Percentiles rank a stretch among this genome's conserved stretches.
Conservation (phyloP, 2,888 invertebrate genomes). For the Pheosia gnoma region DNA sequence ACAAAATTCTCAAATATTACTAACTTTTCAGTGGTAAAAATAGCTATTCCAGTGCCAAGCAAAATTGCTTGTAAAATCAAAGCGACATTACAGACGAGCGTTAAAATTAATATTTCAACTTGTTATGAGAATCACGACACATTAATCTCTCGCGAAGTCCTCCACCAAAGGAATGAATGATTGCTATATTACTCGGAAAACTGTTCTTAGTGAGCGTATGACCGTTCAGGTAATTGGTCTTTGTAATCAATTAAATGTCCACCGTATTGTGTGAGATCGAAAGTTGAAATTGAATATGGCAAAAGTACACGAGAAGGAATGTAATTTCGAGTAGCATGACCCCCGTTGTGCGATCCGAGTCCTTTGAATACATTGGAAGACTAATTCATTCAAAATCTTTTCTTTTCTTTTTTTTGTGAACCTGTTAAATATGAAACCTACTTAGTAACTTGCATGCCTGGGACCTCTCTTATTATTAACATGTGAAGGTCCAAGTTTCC, state of each 20-base stretch:
- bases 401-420: neutral
- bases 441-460: no score
- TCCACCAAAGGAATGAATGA: conserved; percentile 47
- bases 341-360: conserved; percentile 25
- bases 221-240: conserved; percentile 38
- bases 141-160: conserved; percentile 47
- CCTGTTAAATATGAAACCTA: neutral
- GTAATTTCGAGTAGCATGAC: conserved; percentile 30
- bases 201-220: conserved; percentile 25
- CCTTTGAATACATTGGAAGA: conserved; percentile 15
- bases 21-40: no score
- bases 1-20: no score
- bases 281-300: conserved; percentile 11
- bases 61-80: neutral
- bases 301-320: conserved; percentile 20
- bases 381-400: neutral
- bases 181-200: conserved; percentile 50
- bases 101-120: conserved; percentile 44
- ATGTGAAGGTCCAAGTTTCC: no score
- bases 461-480: no score
- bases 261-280: neutral
- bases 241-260: neutral
- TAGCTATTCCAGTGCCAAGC: no score
- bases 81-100: conserved; percentile 23
- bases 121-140: conserved; percentile 44